Evolutionary conservation across 2,888 invertebrate genomes (phyloP), one percentile per base, ranked within the genome.

Genomic region (Tanaodytes sp.): DNA sequence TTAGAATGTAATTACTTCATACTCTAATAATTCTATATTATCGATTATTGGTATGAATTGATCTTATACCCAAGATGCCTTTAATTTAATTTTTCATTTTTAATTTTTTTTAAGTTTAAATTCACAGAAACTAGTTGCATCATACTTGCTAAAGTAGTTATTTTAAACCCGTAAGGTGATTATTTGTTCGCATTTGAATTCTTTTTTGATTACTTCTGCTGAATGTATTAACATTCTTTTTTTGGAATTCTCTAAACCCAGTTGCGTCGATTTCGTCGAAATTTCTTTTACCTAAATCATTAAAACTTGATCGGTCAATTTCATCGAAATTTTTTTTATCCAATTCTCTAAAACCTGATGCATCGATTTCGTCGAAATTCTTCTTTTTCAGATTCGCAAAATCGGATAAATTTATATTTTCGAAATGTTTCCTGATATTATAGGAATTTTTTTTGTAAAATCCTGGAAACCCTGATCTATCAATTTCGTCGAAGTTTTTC

Each of bases 401-500:
- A 9, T 85, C 86, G 27, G 79, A 79, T 37, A 85, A 80, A 72
- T 87, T 86, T 57, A 87, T 87, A 68, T 87, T 23, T 6, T 51
- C 54, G 12, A 57, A 57, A 19, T 46, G 12, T 5, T 39, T n/a
- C 15, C 37, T 46, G 0, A 1, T 1, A 9, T 30, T 40, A 8
- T 12, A 57, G 82, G 90, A 90, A 75, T 89, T 88, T 79, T 87
- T 87, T 42, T 49, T 67, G 49, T 45, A 52, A 9, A 85, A 89
- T 55, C 87, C 86, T 75, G 88, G 87, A 78, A 90, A 84, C 27
- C 87, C 87, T 4, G 88, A 87, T 16, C 88, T 87, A 81, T 91
- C 90, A 78, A 90, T 90, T 81, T 90, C 90, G 77, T 90, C 90
- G 77, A 90, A 89, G 83, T 90, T 90, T 75, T 88, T 88, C 80